Evolutionary conservation across 1,140 invertebrate species (phyloP).

Genomic region (Cyrtorhinus lividipennis): DNA sequence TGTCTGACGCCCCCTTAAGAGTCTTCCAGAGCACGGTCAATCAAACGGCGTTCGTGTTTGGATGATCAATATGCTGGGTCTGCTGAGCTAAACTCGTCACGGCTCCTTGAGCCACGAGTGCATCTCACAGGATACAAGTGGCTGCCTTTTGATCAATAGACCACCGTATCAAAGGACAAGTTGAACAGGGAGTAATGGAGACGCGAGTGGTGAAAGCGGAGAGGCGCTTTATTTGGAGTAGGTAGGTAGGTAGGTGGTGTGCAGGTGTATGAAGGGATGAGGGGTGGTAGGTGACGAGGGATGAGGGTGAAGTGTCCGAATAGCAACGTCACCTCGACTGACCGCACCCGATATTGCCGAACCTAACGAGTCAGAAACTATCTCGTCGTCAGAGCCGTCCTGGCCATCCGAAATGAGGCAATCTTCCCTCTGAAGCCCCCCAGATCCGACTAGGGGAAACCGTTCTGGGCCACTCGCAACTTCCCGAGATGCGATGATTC

Average conservation of each 20-base stretch:
- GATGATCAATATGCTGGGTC: too few species aligned
- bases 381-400: neutral
- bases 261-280: too few species aligned
- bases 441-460: neutral
- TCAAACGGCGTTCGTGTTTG: too few species aligned
- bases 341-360: neutral
- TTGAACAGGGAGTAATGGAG: neutral
- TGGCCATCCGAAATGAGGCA: neutral
- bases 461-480: neutral
- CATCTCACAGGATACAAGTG: neutral
- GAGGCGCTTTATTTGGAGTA: too few species aligned
- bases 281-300: too few species aligned
- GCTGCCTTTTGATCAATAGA: neutral
- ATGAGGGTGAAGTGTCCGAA: too few species aligned
- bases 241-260: too few species aligned
- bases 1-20: too few species aligned
- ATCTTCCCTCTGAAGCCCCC: neutral
- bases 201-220: neutral
- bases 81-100: too few species aligned
- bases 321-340: neutral
- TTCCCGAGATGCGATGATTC: neutral
- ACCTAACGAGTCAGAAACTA: neutral
- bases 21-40: too few species aligned
- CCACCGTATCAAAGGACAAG: neutral
- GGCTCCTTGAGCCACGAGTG: too few species aligned